Evolutionary conservation across 2,113 vertebrate species (phyloP).

Genomic region (Amphiprion ocellaris): DNA sequence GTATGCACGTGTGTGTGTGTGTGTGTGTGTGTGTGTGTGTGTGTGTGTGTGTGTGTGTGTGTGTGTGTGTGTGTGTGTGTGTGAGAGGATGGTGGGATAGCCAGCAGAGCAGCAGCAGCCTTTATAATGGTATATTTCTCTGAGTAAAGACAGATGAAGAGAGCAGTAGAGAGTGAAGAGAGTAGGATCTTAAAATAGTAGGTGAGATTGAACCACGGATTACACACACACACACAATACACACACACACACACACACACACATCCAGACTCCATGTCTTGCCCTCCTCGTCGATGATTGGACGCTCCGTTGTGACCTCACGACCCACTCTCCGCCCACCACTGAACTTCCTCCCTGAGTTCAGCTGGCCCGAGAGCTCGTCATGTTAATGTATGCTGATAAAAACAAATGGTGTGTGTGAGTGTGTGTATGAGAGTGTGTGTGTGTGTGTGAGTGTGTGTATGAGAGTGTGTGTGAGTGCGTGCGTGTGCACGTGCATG

Average conservation of each 20-base stretch:
- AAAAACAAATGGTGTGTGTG: conserved; percentile 59
- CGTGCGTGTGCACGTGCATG: background rate
- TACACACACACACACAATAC: conserved; percentile 57
- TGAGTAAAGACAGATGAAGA: conserved; percentile 27
- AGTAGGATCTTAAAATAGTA: conserved; percentile 76
- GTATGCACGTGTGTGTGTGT: background rate
- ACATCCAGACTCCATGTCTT: conserved; percentile 52
- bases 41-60: conserved; percentile 19
- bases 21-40: background rate
- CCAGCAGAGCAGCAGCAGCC: background rate
- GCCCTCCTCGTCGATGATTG: conserved; percentile 66
- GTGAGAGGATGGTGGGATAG: conserved; percentile 21
- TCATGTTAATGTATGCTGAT: conserved; percentile 73
- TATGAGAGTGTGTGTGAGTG: conserved; percentile 33
- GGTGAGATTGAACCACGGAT: conserved; percentile 73
- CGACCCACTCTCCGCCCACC: conserved; percentile 69
- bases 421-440: conserved; percentile 30
- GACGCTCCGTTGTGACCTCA: conserved; percentile 67
- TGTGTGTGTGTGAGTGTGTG: conserved; percentile 30
- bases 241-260: conserved; percentile 47
- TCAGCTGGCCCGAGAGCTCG: conserved; percentile 59
- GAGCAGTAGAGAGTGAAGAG: conserved; percentile 47
- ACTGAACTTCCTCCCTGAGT: conserved; percentile 74
- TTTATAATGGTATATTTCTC: background rate
- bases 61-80: conserved; percentile 19